Percentiles rank a stretch among this genome's conserved stretches.
These are phyloP conservation scores for Forficula auricularia DNA, from an alignment of 1,140 invertebrate genomes.

Conservation along the genomic window DNA sequence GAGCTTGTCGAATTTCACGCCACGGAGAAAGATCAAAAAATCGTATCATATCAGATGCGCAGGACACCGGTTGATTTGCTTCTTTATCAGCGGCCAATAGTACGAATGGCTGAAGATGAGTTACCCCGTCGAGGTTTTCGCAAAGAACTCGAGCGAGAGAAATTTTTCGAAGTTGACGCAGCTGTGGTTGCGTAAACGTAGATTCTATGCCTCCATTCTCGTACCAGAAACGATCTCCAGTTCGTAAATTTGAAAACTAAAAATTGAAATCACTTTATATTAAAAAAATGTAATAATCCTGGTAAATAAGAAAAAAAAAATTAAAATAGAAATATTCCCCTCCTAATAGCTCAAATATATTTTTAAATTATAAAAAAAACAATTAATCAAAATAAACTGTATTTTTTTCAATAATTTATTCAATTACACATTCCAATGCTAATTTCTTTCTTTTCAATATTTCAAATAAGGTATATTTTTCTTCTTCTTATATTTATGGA, in stretches of 20 bases:
- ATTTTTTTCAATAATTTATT: too few species aligned
- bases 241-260: background rate
- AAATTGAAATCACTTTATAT: too few species aligned
- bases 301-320: slow-evolving; percentile 2
- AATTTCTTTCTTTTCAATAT: too few species aligned
- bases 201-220: slow-evolving; percentile 57
- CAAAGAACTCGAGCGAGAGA: slow-evolving; percentile 69
- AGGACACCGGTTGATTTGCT: slow-evolving; percentile 34
- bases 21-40: slow-evolving; percentile 38
- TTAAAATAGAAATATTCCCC: too few species aligned
- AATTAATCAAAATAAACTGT: too few species aligned
- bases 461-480: too few species aligned
- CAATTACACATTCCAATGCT: too few species aligned
- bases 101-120: slow-evolving; percentile 54
- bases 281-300: too few species aligned
- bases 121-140: slow-evolving; percentile 54
- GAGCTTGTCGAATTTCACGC: too few species aligned
- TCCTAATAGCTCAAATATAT: too few species aligned
- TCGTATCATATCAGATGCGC: slow-evolving; percentile 47
- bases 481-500: too few species aligned
- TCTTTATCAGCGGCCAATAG: slow-evolving; percentile 46
- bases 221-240: slow-evolving; percentile 35
- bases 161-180: slow-evolving; percentile 65
- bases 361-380: too few species aligned
- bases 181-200: slow-evolving; percentile 63